Evolutionary conservation across 2,888 invertebrate species (phyloP).

Genomic region (Melitaea athalia): DNA sequence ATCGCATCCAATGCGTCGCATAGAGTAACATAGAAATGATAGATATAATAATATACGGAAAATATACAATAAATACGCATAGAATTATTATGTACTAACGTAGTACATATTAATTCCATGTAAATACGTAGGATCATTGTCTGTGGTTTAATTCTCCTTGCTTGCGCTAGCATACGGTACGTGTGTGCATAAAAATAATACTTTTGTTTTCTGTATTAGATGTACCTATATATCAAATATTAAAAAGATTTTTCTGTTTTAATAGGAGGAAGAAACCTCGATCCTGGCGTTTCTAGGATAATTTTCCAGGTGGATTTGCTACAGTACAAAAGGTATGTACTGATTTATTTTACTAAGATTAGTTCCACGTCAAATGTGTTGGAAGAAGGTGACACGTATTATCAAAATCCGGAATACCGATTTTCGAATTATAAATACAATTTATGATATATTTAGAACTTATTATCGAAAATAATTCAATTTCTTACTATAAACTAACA

Average conservation of each 20-base stretch:
- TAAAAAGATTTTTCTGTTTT: conserved; percentile 48
- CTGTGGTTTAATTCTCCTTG: conserved; percentile 60
- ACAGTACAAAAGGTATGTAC: conserved; percentile 77
- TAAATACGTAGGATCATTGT: no score
- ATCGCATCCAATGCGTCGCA: no score
- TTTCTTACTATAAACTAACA: neutral
- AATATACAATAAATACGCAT: no score
- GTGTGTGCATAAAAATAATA: conserved; percentile 55
- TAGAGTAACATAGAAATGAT: no score
- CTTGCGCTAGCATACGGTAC: conserved; percentile 77
- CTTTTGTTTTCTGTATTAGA: conserved; percentile 50
- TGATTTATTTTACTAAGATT: conserved; percentile 61
- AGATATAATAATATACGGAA: no score
- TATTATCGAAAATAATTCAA: neutral
- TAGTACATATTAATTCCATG: conserved; percentile 1
- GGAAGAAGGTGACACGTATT: conserved; percentile 81
- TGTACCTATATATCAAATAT: conserved; percentile 43
- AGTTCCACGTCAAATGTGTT: conserved; percentile 82
- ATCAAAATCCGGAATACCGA: conserved; percentile 67
- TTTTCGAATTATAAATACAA: conserved; percentile 32
- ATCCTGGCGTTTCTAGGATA: conserved; percentile 75
- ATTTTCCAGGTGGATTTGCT: conserved; percentile 75
- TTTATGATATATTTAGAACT: conserved; percentile 7
- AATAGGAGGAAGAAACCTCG: conserved; percentile 67
- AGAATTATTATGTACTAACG: no score